Percentiles rank a stretch among this genome's conserved stretches.
Evolutionary conservation across 2,113 vertebrate genomes (phyloP).

Genomic region (Copsychus sechellarum): DNA sequence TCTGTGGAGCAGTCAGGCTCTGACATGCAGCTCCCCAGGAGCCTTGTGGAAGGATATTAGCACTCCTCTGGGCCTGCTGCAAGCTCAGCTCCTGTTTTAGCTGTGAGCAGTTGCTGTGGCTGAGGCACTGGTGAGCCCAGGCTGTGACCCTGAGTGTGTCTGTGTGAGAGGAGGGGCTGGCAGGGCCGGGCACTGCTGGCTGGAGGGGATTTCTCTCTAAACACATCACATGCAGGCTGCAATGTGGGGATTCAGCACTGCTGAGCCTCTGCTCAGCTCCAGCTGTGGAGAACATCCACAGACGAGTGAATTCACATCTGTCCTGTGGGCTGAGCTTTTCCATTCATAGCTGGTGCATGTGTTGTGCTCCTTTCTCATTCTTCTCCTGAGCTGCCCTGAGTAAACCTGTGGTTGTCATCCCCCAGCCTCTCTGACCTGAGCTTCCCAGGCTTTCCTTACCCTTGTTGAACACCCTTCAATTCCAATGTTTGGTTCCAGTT

Average conservation of each 20-base stretch:
- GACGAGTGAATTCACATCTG: too few species aligned
- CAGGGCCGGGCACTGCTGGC: neutral
- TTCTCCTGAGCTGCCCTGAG: neutral
- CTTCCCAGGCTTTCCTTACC: neutral
- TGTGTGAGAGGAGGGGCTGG: neutral
- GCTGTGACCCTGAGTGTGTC: neutral
- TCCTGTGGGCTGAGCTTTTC: neutral
- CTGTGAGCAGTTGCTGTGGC: neutral
- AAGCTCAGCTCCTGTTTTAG: neutral
- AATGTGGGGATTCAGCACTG: neutral
- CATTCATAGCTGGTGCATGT: neutral
- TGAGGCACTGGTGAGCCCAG: neutral
- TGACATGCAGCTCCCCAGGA: neutral
- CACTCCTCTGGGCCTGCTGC: neutral
- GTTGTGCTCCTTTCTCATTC: neutral
- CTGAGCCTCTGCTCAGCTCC: neutral
- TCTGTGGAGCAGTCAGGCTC: neutral
- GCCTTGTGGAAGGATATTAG: neutral
- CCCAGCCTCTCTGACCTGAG: neutral
- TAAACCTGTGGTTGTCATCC: neutral
- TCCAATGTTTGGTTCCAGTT: neutral
- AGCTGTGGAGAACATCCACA: neutral
- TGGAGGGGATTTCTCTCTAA: fast-evolving
- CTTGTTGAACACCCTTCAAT: neutral
- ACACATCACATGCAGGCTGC: neutral